phyloP scores from a whole-genome alignment of 2,797 vertebrate genomes.

The Pteropus rufus region DNA sequence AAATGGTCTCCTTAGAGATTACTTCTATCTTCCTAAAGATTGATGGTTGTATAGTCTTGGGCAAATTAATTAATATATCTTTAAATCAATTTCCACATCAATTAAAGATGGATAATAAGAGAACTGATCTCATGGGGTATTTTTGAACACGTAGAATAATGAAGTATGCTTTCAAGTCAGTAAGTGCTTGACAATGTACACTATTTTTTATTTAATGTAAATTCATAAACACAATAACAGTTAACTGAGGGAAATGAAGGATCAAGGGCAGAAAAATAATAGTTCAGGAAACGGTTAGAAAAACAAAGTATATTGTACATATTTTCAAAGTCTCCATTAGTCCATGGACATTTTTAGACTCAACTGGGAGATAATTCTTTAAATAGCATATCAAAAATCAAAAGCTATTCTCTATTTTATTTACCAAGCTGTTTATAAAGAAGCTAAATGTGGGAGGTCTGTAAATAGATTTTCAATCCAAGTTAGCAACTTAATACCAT shows the following conservation, averaged over 20 bases:
- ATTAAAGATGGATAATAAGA: conserved; percentile 51
- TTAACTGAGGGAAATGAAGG: not conserved
- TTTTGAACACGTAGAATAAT: not conserved
- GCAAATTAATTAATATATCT: conserved; percentile 29
- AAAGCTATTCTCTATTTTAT: conserved; percentile 35
- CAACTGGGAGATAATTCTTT: not conserved
- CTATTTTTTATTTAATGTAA: not conserved
- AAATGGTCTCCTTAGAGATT: not conserved
- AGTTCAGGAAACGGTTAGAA: not conserved
- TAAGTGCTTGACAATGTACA: not conserved
- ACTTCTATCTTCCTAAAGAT: not conserved
- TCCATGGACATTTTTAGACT: not conserved
- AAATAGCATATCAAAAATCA: conserved; percentile 34
- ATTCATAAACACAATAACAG: not conserved
- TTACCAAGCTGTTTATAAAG: conserved; percentile 25
- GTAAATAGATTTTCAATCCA: conserved; percentile 34
- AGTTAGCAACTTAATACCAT: not conserved
- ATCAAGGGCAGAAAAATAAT: not conserved
- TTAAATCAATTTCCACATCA: conserved; percentile 53
- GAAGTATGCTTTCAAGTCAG: not conserved
- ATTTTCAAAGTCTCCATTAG: conserved; percentile 12
- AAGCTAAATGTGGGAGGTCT: conserved; percentile 43
- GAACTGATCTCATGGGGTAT: not conserved
- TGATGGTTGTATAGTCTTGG: not conserved
- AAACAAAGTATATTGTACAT: not conserved